Conservation (phyloP, 2,113 vertebrate genomes). For the Ictalurus furcatus region DNA sequence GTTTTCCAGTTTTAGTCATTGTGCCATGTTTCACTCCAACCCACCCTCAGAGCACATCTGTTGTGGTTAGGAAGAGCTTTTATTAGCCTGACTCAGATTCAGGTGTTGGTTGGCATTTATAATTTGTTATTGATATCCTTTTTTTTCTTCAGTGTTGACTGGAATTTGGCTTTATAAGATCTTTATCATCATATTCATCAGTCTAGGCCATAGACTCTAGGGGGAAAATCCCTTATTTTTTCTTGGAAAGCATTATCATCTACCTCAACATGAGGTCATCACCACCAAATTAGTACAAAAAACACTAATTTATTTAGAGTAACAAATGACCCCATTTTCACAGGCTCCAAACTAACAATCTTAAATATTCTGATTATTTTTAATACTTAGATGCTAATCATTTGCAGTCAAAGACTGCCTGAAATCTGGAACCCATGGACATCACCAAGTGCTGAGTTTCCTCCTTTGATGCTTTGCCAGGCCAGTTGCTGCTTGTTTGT, state of each 20-base stretch:
- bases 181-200: background rate
- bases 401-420: too few species aligned
- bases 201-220: background rate
- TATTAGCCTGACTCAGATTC: slow-evolving; percentile 31
- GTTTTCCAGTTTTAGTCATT: slow-evolving; percentile 1
- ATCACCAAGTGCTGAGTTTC: too few species aligned
- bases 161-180: background rate
- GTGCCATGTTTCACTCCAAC: background rate
- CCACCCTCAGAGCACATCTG: background rate
- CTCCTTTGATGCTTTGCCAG: too few species aligned
- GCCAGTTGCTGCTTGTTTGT: too few species aligned
- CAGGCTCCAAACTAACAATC: too few species aligned
- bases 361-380: too few species aligned
- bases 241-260: background rate
- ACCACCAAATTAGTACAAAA: background rate
- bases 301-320: background rate
- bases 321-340: background rate
- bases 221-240: background rate
- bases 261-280: background rate
- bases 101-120: background rate
- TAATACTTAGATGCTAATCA: too few species aligned
- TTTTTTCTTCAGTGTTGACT: background rate
- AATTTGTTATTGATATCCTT: background rate
- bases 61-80: slow-evolving; percentile 3
- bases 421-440: too few species aligned